Conservation (phyloP, 2,888 invertebrate genomes). For the Eristalinus sepulchralis region DNA sequence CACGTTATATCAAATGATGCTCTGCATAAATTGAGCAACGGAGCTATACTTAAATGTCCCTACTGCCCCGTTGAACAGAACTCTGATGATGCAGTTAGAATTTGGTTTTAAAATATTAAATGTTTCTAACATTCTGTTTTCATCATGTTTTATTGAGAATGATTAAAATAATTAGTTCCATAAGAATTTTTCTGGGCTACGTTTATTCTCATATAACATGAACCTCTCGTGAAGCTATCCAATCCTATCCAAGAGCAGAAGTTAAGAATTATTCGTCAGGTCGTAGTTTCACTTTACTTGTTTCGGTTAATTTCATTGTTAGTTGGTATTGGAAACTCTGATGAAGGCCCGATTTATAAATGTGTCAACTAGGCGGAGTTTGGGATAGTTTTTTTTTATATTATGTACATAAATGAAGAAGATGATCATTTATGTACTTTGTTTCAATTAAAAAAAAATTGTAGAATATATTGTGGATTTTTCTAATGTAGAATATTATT, state of each 20-base stretch:
- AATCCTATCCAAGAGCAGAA: background rate
- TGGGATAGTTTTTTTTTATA: background rate
- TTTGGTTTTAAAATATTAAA: conserved; percentile 88
- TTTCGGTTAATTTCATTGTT: background rate
- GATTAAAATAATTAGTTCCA: background rate
- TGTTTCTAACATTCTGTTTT: background rate
- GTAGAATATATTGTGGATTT: background rate
- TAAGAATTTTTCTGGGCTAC: background rate
- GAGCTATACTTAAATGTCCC: conserved; percentile 98
- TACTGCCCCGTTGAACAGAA: conserved; percentile 99
- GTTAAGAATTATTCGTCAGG: background rate
- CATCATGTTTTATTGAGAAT: background rate
- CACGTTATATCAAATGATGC: conserved; percentile 99
- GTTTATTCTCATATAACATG: background rate
- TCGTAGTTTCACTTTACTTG: background rate
- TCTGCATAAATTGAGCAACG: conserved; percentile 95
- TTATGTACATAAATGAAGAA: background rate
- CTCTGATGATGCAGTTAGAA: conserved; percentile 94
- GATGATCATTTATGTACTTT: background rate
- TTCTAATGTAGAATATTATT: background rate
- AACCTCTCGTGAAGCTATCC: background rate
- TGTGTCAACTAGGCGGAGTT: background rate
- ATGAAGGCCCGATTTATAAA: background rate
- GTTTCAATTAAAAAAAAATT: background rate
- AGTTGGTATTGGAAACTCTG: background rate